A percentile compares a stretch with the other conserved stretches of the same genome.
Conservation (phyloP, 2,797 vertebrate species). For the Microchirus variegatus region DNA sequence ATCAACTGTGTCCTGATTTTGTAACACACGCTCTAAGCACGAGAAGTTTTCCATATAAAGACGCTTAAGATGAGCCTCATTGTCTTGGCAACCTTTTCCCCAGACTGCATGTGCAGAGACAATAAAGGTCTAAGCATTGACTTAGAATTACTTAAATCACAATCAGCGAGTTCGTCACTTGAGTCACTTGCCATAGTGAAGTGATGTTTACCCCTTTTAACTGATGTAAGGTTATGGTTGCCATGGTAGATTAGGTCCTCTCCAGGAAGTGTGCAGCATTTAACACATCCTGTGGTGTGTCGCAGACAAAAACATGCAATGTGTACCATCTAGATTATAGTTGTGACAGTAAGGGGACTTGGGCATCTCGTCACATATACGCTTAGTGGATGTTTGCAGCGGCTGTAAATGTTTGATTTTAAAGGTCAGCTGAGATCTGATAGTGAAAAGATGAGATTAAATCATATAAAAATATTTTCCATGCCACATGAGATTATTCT, state of each 20-base stretch:
- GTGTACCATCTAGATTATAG: not conserved
- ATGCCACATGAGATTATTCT: slow-evolving; percentile 25
- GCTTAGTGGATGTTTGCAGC: slow-evolving; percentile 10
- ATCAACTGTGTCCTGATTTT: too few relatives aligned
- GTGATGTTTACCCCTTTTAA: slow-evolving; percentile 36
- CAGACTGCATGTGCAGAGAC: not conserved
- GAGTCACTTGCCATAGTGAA: slow-evolving; percentile 11
- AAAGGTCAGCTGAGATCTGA: slow-evolving; percentile 25
- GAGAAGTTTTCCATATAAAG: not conserved
- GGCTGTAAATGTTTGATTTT: slow-evolving; percentile 16
- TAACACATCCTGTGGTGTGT: slow-evolving; percentile 35
- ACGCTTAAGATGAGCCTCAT: not conserved
- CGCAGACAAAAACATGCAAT: slow-evolving; percentile 1
- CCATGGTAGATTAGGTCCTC: slow-evolving; percentile 36
- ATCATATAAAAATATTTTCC: slow-evolving; percentile 29
- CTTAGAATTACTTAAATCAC: slow-evolving; percentile 15
- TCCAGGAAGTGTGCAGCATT: slow-evolving; percentile 69
- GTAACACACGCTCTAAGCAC: too few relatives aligned
- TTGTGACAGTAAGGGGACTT: not conserved
- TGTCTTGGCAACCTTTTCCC: not conserved
- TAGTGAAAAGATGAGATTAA: slow-evolving; percentile 14
- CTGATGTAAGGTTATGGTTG: slow-evolving; percentile 37
- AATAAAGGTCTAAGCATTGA: slow-evolving; percentile 4
- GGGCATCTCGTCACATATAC: not conserved
- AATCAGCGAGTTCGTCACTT: slow-evolving; percentile 9